These are phyloP conservation scores for Acromyrmex heyeri DNA, from an alignment of 1,140 invertebrate species.

Conservation along the genomic window DNA sequence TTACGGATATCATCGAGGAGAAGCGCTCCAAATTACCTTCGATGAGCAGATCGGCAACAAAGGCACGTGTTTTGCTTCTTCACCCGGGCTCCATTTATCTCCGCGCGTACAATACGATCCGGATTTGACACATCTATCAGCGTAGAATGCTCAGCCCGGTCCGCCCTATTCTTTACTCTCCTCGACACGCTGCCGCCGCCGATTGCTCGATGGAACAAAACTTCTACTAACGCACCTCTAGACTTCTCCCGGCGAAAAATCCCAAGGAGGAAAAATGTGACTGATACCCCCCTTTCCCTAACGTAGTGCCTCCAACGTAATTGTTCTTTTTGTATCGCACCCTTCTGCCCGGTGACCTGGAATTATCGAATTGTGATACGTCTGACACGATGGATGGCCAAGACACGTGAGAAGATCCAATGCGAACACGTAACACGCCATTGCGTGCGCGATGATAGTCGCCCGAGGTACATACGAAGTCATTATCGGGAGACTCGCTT, in stretches of 20 bases:
- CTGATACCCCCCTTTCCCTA: constrained; percentile 44
- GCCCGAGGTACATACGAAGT: constrained; percentile 25
- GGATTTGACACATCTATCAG: constrained; percentile 88
- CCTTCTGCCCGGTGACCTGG: constrained; percentile 19
- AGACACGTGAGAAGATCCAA: background rate
- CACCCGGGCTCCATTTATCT: constrained; percentile 87
- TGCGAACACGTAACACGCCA: background rate
- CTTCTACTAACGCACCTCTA: constrained; percentile 60
- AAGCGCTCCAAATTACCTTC: constrained; percentile 84
- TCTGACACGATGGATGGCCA: background rate
- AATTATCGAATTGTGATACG: constrained; percentile 35
- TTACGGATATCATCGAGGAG: constrained; percentile 68
- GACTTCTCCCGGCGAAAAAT: constrained; percentile 35
- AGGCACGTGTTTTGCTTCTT: constrained; percentile 88
- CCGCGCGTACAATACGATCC: constrained; percentile 86
- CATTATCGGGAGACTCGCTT: constrained; percentile 48
- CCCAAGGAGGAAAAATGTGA: constrained; percentile 48
- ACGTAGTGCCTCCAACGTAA: constrained; percentile 61
- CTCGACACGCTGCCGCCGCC: constrained; percentile 13
- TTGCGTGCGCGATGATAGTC: constrained; percentile 32
- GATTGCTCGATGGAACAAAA: constrained; percentile 68
- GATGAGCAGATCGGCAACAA: constrained; percentile 86
- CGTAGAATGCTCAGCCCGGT: constrained; percentile 81
- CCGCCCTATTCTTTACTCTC: constrained; percentile 76
- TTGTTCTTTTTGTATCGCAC: constrained; percentile 71